phyloP scores from a whole-genome alignment of 2,888 invertebrate species.

The Cryptophagus acutangulus region DNA sequence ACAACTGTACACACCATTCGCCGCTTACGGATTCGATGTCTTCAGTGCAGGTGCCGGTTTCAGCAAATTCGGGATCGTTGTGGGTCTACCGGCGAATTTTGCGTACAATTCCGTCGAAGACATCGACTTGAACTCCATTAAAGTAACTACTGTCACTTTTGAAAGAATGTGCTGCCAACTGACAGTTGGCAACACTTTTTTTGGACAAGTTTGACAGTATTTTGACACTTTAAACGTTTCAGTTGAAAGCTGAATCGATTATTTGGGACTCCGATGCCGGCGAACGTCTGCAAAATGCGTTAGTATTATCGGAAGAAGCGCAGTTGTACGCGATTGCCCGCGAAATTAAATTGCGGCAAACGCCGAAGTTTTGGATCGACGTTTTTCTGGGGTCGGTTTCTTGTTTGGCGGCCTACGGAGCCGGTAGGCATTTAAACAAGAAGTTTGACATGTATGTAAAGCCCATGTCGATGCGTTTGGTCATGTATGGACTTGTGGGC shows the following conservation, averaged over 20 bases:
- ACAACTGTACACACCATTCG: conserved; percentile 59
- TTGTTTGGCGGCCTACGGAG: conserved; percentile 51
- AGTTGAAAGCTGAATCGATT: conserved; percentile 60
- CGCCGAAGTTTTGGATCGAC: conserved; percentile 56
- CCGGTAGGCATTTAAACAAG: conserved; percentile 51
- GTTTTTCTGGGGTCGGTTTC: conserved; percentile 51
- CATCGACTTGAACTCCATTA: conserved; percentile 56
- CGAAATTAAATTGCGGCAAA: conserved; percentile 62
- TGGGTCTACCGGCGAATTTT: conserved; percentile 74
- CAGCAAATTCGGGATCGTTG: conserved; percentile 55
- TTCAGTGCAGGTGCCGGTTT: conserved; percentile 60
- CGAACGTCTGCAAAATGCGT: conserved; percentile 57
- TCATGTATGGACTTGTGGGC: conserved; percentile 55
- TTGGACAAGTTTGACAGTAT: too few species aligned
- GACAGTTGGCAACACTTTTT: background rate
- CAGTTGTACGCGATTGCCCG: conserved; percentile 76
- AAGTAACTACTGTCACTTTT: conserved; percentile 44
- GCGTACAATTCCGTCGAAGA: conserved; percentile 53
- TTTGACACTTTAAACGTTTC: conserved; percentile 24
- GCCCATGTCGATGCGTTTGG: conserved; percentile 48
- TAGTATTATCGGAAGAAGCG: conserved; percentile 72
- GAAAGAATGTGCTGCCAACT: background rate
- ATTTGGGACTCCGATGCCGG: conserved; percentile 63
- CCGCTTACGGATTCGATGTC: conserved; percentile 68
- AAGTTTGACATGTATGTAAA: conserved; percentile 54